Percentiles rank a stretch among this genome's conserved stretches.
phyloP scores from a whole-genome alignment of 23 tunicate genomes.

The Halocynthia aurantium region DNA sequence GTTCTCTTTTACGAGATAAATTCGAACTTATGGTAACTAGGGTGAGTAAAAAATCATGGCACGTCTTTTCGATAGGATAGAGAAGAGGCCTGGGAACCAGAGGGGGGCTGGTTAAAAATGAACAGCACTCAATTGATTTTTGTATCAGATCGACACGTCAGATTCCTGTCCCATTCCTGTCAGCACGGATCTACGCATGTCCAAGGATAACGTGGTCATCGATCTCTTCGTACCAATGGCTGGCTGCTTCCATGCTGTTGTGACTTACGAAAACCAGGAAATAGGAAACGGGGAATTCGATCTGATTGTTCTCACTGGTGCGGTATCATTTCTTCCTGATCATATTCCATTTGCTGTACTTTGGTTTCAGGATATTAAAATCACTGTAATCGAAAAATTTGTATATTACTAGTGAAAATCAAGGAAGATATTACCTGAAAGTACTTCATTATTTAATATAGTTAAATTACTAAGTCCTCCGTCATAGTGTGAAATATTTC shows the following conservation, averaged over 20 bases:
- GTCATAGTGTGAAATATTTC: no score
- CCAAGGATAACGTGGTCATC: not conserved
- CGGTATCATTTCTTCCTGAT: not conserved
- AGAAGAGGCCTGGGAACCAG: no score
- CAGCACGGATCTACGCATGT: conserved; percentile 16
- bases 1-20: conserved; percentile 29
- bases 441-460: no score
- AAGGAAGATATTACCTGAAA: no score
- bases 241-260: conserved; percentile 62
- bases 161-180: conserved; percentile 1
- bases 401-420: no score
- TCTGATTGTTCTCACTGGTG: conserved; percentile 60
- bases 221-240: conserved; percentile 16
- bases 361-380: not conserved
- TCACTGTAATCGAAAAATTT: no score
- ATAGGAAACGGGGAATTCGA: conserved; percentile 71
- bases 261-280: conserved; percentile 47
- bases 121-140: no score
- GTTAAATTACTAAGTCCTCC: no score
- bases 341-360: conserved; percentile 3
- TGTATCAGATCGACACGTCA: no score
- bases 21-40: conserved; percentile 37
- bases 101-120: no score
- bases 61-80: not conserved
- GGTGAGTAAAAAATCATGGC: conserved; percentile 15